Percentiles rank a stretch among this genome's conserved stretches.
Conservation (phyloP, 1,140 invertebrate genomes). For the Calephelis nemesis region DNA sequence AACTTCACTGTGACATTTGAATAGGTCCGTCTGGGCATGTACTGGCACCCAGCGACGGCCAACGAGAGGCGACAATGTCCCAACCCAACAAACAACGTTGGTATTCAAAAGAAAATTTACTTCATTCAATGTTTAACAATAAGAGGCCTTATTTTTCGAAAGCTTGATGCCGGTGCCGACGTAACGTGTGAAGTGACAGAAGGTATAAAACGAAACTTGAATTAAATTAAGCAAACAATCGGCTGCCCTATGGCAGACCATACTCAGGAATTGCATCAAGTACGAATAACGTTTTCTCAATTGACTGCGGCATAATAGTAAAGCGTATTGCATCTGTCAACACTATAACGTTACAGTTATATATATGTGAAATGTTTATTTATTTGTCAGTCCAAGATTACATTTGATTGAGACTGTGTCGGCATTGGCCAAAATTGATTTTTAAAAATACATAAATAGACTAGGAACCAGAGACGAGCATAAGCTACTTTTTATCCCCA, state of each 20-base stretch:
- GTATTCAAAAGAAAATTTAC: conserved; percentile 74
- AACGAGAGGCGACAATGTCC: conserved; percentile 73
- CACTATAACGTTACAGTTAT: too few relatives aligned
- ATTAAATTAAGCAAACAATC: conserved; percentile 8
- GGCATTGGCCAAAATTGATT: too few relatives aligned
- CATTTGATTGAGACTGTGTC: too few relatives aligned
- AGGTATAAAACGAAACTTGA: conserved; percentile 9
- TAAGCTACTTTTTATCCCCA: too few relatives aligned
- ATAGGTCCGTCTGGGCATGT: conserved; percentile 70
- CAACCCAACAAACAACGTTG: conserved; percentile 59
- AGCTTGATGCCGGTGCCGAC: conserved; percentile 27
- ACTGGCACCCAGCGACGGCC: conserved; percentile 67
- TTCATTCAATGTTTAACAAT: conserved; percentile 64
- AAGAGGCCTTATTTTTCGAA: conserved; percentile 59
- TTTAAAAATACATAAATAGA: too few relatives aligned
- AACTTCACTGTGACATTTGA: conserved; percentile 73
- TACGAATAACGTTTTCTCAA: too few relatives aligned
- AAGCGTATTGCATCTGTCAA: too few relatives aligned
- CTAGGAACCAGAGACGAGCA: too few relatives aligned
- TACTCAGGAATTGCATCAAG: too few relatives aligned
- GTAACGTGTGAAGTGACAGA: conserved; percentile 12
- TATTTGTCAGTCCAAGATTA: too few relatives aligned
- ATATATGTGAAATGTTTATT: too few relatives aligned
- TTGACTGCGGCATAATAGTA: too few relatives aligned
- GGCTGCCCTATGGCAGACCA: neutral